Base-by-base conservation (phyloP, 2,888 invertebrate genomes). In the Tipula vernalis region DNA sequence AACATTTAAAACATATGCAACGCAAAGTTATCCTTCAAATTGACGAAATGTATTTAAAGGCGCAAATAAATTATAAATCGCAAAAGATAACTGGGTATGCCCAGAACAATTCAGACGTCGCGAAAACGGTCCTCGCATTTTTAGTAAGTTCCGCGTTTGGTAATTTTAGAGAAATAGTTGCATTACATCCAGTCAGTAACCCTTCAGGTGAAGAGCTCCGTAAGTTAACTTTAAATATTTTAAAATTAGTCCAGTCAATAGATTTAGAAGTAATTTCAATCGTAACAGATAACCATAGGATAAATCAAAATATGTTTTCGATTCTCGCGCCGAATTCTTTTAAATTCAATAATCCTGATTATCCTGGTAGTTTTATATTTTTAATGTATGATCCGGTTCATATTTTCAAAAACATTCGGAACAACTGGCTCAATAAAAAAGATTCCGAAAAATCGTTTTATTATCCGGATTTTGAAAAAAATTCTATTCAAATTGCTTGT, bases 251-350 rank as follows among this genome's bases (percentile, higher is more conserved):
- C 0, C 86, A 86, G 5, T 57, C 12, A 42, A 15, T 86, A 86
- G 36, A 51, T 36, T 86, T 57, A 39, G n/a, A 57, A 51, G 57
- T 57, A 4, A 51, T 86, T 36, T 36, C 86, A 8, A 86, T 57
- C 1, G 41, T 51, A n/a, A 86, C 86, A 15, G 57, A 86, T n/a
- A 57, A 86, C 41, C 10, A 86, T 51, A 57, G 15, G 18, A 57
- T 42, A 5, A 86, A 86, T 15, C 86, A 86, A 86, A 86, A 86
- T 15, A 57, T 86, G 86, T 86, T 51, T 39, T 57, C 51, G 2
- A 13, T 39, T 15, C 18, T 18, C 28, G 57, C 18, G 57, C 57
- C 18, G 18, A 57, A 57, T 18, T 18, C 57, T 5, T 15, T 57
- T 86, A 15, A 57, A 57, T 57, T 57, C 18, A 18, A 8, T 18